Conservation (phyloP, 1,140 invertebrate genomes). For the Heliconius eleuchia region DNA sequence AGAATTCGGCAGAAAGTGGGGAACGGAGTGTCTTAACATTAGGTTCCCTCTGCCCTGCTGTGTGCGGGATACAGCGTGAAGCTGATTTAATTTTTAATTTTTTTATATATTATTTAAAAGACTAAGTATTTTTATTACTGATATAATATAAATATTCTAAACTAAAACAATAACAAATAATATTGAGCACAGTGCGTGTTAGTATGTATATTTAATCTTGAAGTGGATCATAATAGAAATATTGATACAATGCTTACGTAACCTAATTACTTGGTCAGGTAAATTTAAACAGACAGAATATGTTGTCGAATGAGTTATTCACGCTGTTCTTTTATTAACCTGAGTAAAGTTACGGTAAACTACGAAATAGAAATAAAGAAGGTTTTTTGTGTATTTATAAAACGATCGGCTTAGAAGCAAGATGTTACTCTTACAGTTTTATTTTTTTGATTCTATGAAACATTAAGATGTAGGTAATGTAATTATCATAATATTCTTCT, state of each 20-base stretch:
- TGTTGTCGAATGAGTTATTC: conserved; percentile 45
- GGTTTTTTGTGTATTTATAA: background rate
- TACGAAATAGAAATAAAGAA: conserved; percentile 8
- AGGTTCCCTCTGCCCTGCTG: too few relatives aligned
- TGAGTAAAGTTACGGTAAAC: background rate
- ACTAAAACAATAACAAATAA: background rate
- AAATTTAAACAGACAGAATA: conserved; percentile 53
- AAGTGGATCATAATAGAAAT: conserved; percentile 26
- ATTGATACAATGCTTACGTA: conserved; percentile 46
- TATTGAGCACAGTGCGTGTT: background rate
- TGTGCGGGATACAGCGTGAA: too few relatives aligned
- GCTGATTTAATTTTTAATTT: too few relatives aligned
- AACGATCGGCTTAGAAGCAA: background rate
- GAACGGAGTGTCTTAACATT: too few relatives aligned
- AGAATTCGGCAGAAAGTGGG: too few relatives aligned
- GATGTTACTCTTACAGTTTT: background rate
- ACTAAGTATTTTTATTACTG: too few relatives aligned
- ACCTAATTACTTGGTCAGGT: conserved; percentile 45
- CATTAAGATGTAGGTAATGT: background rate
- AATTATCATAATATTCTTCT: background rate
- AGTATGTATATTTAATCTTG: background rate
- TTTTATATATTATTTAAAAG: too few relatives aligned
- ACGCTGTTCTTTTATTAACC: background rate
- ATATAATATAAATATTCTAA: background rate
- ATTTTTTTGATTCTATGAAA: background rate